A percentile compares a stretch with the other conserved stretches of the same genome.
These are phyloP conservation scores for Lomographa bimaculata DNA, from an alignment of 2,888 invertebrate genomes.

Conservation along the genomic window DNA sequence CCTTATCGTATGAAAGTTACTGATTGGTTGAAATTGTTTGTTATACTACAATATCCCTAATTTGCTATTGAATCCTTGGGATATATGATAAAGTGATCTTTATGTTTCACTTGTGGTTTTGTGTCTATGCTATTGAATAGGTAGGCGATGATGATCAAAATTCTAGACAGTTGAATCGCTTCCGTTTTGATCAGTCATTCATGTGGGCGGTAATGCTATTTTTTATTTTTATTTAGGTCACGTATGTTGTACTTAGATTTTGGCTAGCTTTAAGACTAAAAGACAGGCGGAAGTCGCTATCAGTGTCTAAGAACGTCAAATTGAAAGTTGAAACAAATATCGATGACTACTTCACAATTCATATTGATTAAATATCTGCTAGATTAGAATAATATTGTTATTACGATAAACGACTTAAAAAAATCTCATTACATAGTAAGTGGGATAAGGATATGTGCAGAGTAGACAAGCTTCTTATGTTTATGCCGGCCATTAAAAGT, in stretches of 20 bases:
- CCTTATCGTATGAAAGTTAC: slow-evolving; percentile 10
- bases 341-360: too few species aligned
- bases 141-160: slow-evolving; percentile 7
- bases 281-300: slow-evolving; percentile 19
- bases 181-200: too few species aligned
- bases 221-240: slow-evolving; percentile 22
- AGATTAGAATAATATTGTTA: too few species aligned
- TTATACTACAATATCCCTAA: slow-evolving; percentile 7
- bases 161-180: slow-evolving; percentile 16
- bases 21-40: slow-evolving; percentile 16
- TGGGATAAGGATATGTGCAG: too few species aligned
- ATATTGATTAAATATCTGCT: too few species aligned
- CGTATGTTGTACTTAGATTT: slow-evolving; percentile 14
- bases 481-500: slow-evolving; percentile 1
- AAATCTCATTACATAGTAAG: too few species aligned
- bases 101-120: too few species aligned
- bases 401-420: too few species aligned
- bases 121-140: too few species aligned
- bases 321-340: slow-evolving; percentile 1
- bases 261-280: slow-evolving; percentile 15
- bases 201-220: too few species aligned
- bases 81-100: slow-evolving; percentile 1
- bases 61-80: slow-evolving; percentile 7
- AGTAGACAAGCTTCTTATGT: too few species aligned
- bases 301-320: slow-evolving; percentile 5